A percentile compares a stretch with the other conserved stretches of the same genome.
Evolutionary conservation across 1,140 invertebrate species (phyloP).

Genomic region (Drosophila miranda): DNA sequence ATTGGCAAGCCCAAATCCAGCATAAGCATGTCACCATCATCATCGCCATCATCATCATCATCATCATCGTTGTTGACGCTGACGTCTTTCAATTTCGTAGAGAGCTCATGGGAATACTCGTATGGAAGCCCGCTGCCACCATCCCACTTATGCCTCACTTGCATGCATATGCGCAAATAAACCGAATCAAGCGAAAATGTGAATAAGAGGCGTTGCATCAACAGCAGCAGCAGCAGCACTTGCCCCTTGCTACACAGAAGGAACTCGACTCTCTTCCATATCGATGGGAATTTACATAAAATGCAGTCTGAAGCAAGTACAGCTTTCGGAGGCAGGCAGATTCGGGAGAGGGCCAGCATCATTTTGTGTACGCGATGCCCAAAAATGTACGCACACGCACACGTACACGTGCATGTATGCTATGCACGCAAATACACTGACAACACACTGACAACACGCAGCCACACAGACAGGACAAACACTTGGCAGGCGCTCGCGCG

Average conservation of each 20-base stretch:
- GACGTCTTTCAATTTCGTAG: slow-evolving; percentile 53
- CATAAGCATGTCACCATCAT: slow-evolving; percentile 46
- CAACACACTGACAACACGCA: too few relatives aligned
- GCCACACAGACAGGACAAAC: slow-evolving; percentile 16
- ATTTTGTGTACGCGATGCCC: slow-evolving; percentile 54
- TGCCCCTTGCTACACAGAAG: background rate
- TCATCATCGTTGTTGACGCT: background rate
- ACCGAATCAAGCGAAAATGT: slow-evolving; percentile 79
- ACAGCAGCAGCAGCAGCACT: slow-evolving; percentile 4
- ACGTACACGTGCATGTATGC: background rate
- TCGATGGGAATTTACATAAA: slow-evolving; percentile 72
- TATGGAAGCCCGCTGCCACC: background rate
- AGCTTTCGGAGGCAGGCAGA: slow-evolving; percentile 11
- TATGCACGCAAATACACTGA: too few relatives aligned
- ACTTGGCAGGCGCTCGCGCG: slow-evolving; percentile 51
- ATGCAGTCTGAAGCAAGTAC: slow-evolving; percentile 45
- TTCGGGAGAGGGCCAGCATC: slow-evolving; percentile 40
- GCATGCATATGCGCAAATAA: slow-evolving; percentile 73
- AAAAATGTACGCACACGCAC: slow-evolving; percentile 57
- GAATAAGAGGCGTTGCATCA: slow-evolving; percentile 70
- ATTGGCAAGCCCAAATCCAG: slow-evolving; percentile 34
- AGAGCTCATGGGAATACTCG: slow-evolving; percentile 37
- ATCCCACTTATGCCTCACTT: background rate
- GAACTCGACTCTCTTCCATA: slow-evolving; percentile 48
- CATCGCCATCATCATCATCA: background rate